Percentiles rank a stretch among this genome's conserved stretches.
Evolutionary conservation across 2,888 invertebrate genomes (phyloP).

Genomic region (Thymelicus acteon): DNA sequence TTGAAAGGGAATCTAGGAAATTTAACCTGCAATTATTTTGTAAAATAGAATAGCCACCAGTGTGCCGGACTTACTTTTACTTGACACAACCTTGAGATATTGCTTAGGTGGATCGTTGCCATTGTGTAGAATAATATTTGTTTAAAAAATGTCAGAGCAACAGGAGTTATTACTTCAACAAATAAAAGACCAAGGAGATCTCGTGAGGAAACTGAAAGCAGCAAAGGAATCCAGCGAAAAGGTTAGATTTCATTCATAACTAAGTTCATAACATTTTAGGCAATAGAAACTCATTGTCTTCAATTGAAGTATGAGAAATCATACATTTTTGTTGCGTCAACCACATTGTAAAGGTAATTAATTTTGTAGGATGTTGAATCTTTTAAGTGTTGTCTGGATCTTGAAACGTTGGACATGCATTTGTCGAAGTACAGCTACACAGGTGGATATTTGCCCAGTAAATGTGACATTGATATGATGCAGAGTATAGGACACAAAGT

Average conservation of each 20-base stretch:
- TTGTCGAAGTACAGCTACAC: conserved; percentile 84
- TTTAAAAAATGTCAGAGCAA: conserved; percentile 63
- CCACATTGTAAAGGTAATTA: conserved; percentile 42
- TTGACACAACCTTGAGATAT: conserved; percentile 57
- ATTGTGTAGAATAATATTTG: background rate
- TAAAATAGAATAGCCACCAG: conserved; percentile 36
- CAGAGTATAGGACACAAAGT: conserved; percentile 59
- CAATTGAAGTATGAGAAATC: background rate
- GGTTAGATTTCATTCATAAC: conserved; percentile 75
- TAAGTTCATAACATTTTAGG: background rate
- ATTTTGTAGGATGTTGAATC: conserved; percentile 65
- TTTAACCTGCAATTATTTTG: conserved; percentile 57
- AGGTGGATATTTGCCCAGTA: conserved; percentile 82
- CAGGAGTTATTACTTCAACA: conserved; percentile 68
- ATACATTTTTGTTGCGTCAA: background rate
- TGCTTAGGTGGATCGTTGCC: conserved; percentile 30
- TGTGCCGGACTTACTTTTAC: conserved; percentile 57
- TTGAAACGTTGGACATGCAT: conserved; percentile 69
- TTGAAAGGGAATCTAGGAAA: conserved; percentile 49
- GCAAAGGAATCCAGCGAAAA: conserved; percentile 91
- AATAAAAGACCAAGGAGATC: conserved; percentile 89
- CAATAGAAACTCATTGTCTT: background rate
- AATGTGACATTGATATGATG: conserved; percentile 74
- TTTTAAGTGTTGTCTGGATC: conserved; percentile 52
- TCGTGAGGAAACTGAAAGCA: conserved; percentile 92